Base-by-base conservation (phyloP, 2,797 vertebrate species). In the Anolis apletophallus region DNA sequence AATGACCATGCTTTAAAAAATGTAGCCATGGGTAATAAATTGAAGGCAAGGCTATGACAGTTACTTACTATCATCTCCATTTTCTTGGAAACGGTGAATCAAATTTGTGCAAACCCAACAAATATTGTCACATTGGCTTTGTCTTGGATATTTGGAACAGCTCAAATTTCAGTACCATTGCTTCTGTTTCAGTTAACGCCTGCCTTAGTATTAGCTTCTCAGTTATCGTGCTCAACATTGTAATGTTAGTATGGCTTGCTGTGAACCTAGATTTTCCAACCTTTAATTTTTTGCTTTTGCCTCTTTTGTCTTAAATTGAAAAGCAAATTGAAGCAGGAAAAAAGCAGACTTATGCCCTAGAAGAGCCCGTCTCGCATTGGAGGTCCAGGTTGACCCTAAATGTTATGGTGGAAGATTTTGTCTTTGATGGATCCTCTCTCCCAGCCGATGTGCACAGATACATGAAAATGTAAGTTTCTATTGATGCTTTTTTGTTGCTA, bases 321-420 rank as follows among this genome's bases (percentile, higher is more conserved):
- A 93, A 96, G 95, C 96, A 96, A 91, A 93, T 96, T 2, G 97
- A 97, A 90, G 94, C 95, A 3, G 96, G 96, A 85, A 95, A 91
- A 88, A 94, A 95, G 79, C 95, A 96, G 4, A 87, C 85, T 0
- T 95, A 26, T 78, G 96, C 95, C 40, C 84, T 96, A 84, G 97
- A 97, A 6, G 97, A 96, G 72, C 97, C 97, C 0, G 90, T 98
- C 4, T 97, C 97, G 78, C 98, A 98, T 85, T 99, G 99, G 98
- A 97, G 97, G 85, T 97, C 98, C 5, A 96, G 95, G 34, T 94
- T 99, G 91, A 97, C 97, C 10, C 91, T 99, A 86, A 98, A 97
- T 6, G 92, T 99, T 92, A 98, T 99, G 99, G 98, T 97, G 29
- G 98, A 99, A 85, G 96, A 98, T 87, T 99, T 99, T 88, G 96